These are phyloP conservation scores for Hanleya hanleyi DNA, from an alignment of 2,888 invertebrate species.

Conservation along the genomic window DNA sequence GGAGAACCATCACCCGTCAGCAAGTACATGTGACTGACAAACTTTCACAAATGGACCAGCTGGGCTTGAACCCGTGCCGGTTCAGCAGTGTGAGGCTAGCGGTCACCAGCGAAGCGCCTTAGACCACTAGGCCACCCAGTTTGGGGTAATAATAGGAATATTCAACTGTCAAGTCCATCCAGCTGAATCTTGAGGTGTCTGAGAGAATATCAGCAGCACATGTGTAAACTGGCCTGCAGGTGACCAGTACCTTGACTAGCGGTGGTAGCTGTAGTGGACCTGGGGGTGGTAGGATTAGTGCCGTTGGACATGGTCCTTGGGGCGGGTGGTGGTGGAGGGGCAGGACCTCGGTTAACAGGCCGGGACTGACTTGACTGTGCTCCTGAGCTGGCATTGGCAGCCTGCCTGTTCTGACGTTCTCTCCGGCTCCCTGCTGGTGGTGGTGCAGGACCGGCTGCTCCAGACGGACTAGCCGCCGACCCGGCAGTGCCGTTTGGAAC, in stretches of 20 bases:
- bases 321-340: neutral
- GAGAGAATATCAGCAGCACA: no score
- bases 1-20: no score
- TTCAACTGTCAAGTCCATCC: no score
- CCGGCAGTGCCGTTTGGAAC: neutral
- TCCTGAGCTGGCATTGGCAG: neutral
- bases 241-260: neutral
- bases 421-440: slow-evolving; percentile 2
- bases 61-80: no score
- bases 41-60: no score
- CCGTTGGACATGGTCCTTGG: neutral
- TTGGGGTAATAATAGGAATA: no score
- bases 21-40: no score
- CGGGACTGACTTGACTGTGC: neutral
- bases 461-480: neutral
- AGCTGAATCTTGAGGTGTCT: no score
- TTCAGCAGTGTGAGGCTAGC: no score
- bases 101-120: no score
- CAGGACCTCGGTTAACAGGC: neutral
- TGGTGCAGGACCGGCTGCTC: neutral
- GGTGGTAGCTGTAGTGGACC: slow-evolving; percentile 25
- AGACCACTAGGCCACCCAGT: no score
- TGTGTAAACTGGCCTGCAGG: no score
- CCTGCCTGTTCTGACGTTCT: neutral
- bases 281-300: slow-evolving; percentile 3